These are phyloP conservation scores for Drosophila pseudoobscura DNA, from an alignment of 1,140 invertebrate genomes.

Conservation along the genomic window DNA sequence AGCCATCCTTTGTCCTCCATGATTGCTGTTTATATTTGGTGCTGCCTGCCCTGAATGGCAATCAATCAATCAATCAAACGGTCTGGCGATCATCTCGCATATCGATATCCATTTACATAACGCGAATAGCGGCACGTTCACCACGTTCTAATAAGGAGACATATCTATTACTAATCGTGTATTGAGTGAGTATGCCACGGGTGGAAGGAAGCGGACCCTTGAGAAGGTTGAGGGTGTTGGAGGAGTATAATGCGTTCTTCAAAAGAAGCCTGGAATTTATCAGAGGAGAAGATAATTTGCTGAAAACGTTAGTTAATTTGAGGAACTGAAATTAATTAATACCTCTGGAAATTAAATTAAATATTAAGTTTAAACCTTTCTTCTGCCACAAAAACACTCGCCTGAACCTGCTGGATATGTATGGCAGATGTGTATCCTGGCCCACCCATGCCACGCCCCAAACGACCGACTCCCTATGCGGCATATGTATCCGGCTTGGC, in stretches of 20 bases:
- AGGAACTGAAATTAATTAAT: too few relatives aligned
- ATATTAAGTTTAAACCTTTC: too few relatives aligned
- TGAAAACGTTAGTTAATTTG: too few relatives aligned
- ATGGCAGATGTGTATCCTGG: not conserved
- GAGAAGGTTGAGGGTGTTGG: too few relatives aligned
- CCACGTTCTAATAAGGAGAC: conserved; percentile 26
- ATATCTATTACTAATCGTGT: not conserved
- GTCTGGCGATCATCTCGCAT: conserved; percentile 11
- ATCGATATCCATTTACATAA: conserved; percentile 73
- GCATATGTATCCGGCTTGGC: conserved; percentile 5
- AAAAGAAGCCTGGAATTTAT: too few relatives aligned
- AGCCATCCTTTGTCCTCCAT: conserved; percentile 20
- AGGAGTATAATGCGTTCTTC: too few relatives aligned
- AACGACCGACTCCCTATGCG: conserved; percentile 9
- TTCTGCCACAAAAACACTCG: not conserved
- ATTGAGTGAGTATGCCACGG: too few relatives aligned
- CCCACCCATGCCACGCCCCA: conserved; percentile 51
- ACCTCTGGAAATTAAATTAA: too few relatives aligned
- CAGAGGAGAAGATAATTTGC: too few relatives aligned
- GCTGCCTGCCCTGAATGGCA: conserved; percentile 57
- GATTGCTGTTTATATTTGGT: conserved; percentile 56
- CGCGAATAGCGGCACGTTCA: conserved; percentile 54
- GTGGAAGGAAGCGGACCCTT: too few relatives aligned
- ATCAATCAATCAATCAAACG: conserved; percentile 67
- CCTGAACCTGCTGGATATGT: not conserved